phyloP scores from a whole-genome alignment of 2,797 vertebrate genomes.

The Syndactyla subalaris region DNA sequence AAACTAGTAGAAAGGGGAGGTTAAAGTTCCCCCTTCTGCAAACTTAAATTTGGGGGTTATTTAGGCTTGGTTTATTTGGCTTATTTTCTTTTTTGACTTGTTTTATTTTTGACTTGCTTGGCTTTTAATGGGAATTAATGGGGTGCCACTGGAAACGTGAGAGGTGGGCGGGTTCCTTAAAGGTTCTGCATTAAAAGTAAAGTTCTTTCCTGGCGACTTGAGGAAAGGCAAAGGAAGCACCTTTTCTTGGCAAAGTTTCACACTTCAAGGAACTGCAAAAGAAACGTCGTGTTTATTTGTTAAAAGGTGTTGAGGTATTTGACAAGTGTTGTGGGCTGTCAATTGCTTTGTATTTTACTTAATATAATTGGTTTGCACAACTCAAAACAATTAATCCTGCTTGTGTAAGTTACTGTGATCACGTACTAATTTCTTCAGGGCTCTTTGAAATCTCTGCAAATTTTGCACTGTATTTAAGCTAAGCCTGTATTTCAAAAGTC shows the following conservation, averaged over 20 bases:
- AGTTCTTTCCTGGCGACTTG: not conserved
- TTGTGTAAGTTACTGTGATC: not conserved
- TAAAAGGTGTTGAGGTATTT: not conserved
- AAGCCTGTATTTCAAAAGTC: not conserved
- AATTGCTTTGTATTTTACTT: not conserved
- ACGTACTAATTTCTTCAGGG: not conserved
- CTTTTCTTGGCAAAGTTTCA: not conserved
- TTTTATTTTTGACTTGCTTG: not conserved
- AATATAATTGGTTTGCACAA: not conserved
- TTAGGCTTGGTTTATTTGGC: not conserved
- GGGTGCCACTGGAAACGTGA: rapidly evolving
- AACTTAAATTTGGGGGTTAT: rapidly evolving
- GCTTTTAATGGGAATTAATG: not conserved
- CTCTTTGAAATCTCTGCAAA: not conserved
- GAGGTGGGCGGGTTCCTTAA: not conserved
- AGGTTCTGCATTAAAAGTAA: not conserved
- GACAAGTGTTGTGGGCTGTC: no score
- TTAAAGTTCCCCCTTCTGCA: rapidly evolving
- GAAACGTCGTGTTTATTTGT: not conserved
- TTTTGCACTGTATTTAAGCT: not conserved
- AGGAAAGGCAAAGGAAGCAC: not conserved
- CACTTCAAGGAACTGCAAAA: not conserved
- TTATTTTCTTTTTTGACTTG: not conserved
- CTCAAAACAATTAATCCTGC: not conserved
- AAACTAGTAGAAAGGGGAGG: rapidly evolving